Base-by-base conservation (phyloP, 2,888 invertebrate genomes). In the Metopia argyrocephala region DNA sequence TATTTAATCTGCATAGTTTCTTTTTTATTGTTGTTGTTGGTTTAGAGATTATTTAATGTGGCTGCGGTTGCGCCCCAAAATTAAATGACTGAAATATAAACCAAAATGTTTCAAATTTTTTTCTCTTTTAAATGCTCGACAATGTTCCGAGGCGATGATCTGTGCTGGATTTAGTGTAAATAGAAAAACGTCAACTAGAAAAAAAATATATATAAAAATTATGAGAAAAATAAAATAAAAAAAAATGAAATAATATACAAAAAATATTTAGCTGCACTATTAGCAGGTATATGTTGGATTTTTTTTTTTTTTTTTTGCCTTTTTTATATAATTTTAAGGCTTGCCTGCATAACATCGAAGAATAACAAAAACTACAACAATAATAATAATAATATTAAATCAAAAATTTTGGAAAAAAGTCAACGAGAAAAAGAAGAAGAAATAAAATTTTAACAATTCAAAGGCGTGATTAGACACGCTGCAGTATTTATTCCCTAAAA, bases 391-490 rank as follows among this genome's bases (percentile, higher is more conserved):
- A 25, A 23, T 62, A n/a, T 15, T 46, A 46, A 54, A 38, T 38
- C 9, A 38, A 12, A 3, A 12, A 12, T 38, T 31, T 38, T 38
- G 56, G 25, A 64, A 54, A 65, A 54, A 27, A 62, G 50, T 7
- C 56, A 46, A 50, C 28, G 69, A 66, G 5, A 65, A 61, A 12
- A 78, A 54, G 64, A 78, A 31, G 48, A 73, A 52, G 56, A 78
- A 80, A 75, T 62, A 48, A 69, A 73, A 80, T 82, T 83, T 82
- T 71, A 83, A 82, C 79, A 83, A 82, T 83, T 82, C 82, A 78
- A 83, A 83, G 83, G 83, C 83, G 83, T 83, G 82, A 82, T 82
- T 82, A 80, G 83, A 80, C 83, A 83, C 78, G 82, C 78, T 79
- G 78, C 76, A 79, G 46, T 65, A 62, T 76, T 79, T 79, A 57